A percentile compares a stretch with the other conserved stretches of the same genome.
Evolutionary conservation across 2,888 invertebrate genomes (phyloP).

Genomic region (Spodoptera littoralis): DNA sequence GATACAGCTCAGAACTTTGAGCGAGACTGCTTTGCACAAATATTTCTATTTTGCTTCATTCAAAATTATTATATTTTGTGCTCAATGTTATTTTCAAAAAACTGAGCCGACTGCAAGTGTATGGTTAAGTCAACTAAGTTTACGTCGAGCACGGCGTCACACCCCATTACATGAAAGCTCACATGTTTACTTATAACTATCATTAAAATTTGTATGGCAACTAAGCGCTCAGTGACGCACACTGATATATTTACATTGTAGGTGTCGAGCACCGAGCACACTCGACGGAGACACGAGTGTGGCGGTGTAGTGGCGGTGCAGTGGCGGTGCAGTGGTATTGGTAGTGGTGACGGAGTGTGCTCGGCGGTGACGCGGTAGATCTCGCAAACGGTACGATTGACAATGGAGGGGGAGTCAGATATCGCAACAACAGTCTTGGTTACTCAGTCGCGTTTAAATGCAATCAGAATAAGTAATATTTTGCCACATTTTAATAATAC

Average conservation of each 20-base stretch:
- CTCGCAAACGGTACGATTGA: constrained; percentile 45
- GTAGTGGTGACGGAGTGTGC: constrained; percentile 19
- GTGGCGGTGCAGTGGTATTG: constrained; percentile 18
- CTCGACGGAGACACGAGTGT: constrained; percentile 17
- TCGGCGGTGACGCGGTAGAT: constrained; percentile 23
- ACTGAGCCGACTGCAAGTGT: constrained; percentile 23
- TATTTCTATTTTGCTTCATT: constrained; percentile 4
- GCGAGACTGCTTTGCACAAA: constrained; percentile 14
- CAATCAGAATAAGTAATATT: constrained; percentile 70
- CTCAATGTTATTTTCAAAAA: constrained; percentile 16
- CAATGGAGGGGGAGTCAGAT: constrained; percentile 64
- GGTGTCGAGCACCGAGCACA: constrained; percentile 33
- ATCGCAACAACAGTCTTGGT: constrained; percentile 81
- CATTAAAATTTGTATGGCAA: constrained; percentile 87
- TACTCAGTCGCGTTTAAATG: constrained; percentile 81
- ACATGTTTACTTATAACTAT: constrained; percentile 81
- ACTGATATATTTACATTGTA: constrained; percentile 84
- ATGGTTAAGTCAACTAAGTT: constrained; percentile 1
- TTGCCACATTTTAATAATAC: constrained; percentile 83
- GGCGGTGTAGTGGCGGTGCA: constrained; percentile 11
- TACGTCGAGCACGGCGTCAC: constrained; percentile 52
- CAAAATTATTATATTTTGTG: constrained; percentile 8
- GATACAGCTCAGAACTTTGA: constrained; percentile 15
- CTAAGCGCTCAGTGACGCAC: constrained; percentile 83
- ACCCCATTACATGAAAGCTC: constrained; percentile 63